Evolutionary conservation across 2,888 invertebrate species (phyloP).

Genomic region (Macrosiphum euphorbiae): DNA sequence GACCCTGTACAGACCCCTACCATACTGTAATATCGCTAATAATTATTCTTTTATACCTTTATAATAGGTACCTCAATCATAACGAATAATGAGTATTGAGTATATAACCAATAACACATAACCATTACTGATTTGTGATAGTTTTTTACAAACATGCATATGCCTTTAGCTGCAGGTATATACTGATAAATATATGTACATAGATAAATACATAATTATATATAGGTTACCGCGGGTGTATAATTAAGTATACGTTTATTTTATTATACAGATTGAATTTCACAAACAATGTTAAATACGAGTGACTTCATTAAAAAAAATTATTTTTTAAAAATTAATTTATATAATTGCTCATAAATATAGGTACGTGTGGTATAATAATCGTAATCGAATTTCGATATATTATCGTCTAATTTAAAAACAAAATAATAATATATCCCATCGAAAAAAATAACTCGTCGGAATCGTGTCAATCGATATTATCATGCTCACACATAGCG

Average conservation of each 20-base stretch:
- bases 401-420: background rate
- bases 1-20: background rate
- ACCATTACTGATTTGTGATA: background rate
- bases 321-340: background rate
- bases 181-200: background rate
- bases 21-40: background rate
- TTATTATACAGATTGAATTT: conserved; percentile 5
- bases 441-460: background rate
- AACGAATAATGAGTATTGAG: background rate
- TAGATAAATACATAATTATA: background rate
- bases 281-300: background rate
- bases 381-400: background rate
- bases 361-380: background rate
- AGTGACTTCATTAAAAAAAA: background rate
- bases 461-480: background rate
- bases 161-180: background rate
- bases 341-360: background rate
- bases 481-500: background rate
- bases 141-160: background rate
- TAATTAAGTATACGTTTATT: conserved; percentile 5
- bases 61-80: background rate
- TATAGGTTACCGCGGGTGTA: background rate
- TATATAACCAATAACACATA: background rate
- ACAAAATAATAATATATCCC: background rate
- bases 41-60: background rate